Conservation (phyloP, 2,797 vertebrate genomes). For the Chelmon rostratus region DNA sequence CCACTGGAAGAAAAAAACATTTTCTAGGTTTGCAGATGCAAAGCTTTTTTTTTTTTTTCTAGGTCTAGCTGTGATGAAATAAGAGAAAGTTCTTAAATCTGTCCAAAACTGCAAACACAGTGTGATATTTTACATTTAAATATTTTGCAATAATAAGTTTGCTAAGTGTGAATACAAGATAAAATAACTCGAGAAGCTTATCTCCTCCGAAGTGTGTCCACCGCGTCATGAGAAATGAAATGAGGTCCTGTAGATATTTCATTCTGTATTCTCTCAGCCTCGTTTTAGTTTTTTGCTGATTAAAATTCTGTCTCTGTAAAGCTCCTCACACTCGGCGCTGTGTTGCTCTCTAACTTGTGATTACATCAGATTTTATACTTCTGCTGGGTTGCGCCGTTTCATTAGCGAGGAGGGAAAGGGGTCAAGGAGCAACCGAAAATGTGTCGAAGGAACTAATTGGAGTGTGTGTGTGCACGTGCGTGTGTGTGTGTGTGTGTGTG, state of each 20-base stretch:
- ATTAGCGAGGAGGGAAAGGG: conserved; percentile 48
- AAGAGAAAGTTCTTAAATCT: conserved; percentile 7
- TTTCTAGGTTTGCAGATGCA: conserved; percentile 7
- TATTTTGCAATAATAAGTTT: conserved; percentile 44
- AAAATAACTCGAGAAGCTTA: conserved; percentile 36
- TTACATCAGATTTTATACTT: conserved; percentile 47
- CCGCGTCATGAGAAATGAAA: conserved; percentile 29
- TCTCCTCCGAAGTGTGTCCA: conserved; percentile 29
- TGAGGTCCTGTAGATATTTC: conserved; percentile 37
- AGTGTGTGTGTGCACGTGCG: conserved; percentile 29
- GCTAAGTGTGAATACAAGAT: conserved; percentile 32
- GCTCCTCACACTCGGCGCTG: conserved; percentile 17
- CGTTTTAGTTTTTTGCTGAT: conserved; percentile 56
- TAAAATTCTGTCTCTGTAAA: conserved; percentile 35
- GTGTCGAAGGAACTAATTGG: conserved; percentile 58
- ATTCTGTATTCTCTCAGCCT: conserved; percentile 32
- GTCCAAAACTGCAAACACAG: conserved; percentile 31
- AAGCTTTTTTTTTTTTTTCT: conserved; percentile 4
- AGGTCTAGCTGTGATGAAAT: conserved; percentile 25
- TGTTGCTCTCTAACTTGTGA: conserved; percentile 47
- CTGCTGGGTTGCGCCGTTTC: conserved; percentile 31
- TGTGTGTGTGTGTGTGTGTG: conserved; percentile 42
- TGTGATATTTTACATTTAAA: conserved; percentile 32
- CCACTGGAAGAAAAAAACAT: not conserved
- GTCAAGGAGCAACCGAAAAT: conserved; percentile 53